Percentiles rank a stretch among this genome's conserved stretches.
Evolutionary conservation across 2,888 invertebrate genomes (phyloP).

Genomic region (Gymnosoma rotundatum): DNA sequence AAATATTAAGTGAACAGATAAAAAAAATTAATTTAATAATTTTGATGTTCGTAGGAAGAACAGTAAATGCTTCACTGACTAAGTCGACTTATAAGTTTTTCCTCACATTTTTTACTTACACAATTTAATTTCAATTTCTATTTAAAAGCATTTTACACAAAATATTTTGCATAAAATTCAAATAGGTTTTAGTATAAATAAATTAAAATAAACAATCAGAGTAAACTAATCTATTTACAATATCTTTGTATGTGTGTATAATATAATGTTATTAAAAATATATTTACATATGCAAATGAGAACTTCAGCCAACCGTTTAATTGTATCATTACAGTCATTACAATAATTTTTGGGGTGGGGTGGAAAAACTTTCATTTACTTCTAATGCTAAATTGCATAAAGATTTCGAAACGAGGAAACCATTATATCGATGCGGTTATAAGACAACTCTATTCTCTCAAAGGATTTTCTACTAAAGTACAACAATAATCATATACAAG

Average conservation of each 20-base stretch:
- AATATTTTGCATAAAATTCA: too few species aligned
- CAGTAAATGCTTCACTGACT: too few species aligned
- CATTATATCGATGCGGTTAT: constrained; percentile 58
- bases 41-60: too few species aligned
- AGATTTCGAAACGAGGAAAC: constrained; percentile 12
- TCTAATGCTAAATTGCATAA: constrained; percentile 21
- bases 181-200: too few species aligned
- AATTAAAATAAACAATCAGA: too few species aligned
- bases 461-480: constrained; percentile 5
- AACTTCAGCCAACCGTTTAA: constrained; percentile 63
- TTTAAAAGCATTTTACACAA: too few species aligned
- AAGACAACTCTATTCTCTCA: constrained; percentile 44
- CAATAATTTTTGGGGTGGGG: constrained; percentile 31
- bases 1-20: too few species aligned
- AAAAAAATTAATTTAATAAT: too few species aligned
- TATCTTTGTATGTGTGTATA: not conserved
- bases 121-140: too few species aligned
- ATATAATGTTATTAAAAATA: not conserved
- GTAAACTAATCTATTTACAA: not conserved
- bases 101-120: too few species aligned
- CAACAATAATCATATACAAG: not conserved
- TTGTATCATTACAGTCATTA: constrained; percentile 64
- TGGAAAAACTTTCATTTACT: constrained; percentile 49
- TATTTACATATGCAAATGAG: constrained; percentile 14
- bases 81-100: too few species aligned